Percentiles rank a stretch among this genome's conserved stretches.
These are phyloP conservation scores for Philereme transversata DNA, from an alignment of 2,888 invertebrate species.

Conservation along the genomic window DNA sequence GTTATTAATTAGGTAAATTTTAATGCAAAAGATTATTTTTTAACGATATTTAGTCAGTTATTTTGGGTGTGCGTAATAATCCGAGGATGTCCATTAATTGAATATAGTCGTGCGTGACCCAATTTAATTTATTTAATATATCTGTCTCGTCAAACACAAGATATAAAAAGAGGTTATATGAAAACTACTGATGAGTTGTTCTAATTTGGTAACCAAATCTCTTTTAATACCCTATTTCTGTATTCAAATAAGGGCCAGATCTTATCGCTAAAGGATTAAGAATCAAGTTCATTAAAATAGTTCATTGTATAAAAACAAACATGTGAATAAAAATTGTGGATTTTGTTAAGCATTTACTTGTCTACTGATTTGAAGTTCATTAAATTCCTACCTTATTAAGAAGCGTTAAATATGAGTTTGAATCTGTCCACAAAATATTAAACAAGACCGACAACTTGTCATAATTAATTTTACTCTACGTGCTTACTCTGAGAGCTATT, in stretches of 20 bases:
- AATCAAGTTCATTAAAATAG: slow-evolving; percentile 23
- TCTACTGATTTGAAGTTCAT: too few species aligned
- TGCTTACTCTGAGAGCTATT: slow-evolving; percentile 25
- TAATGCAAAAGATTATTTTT: too few species aligned
- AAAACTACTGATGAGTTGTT: slow-evolving; percentile 30
- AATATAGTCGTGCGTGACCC: too few species aligned
- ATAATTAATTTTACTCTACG: slow-evolving; percentile 14
- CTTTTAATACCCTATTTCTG: slow-evolving; percentile 25
- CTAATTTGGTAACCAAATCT: slow-evolving; percentile 43
- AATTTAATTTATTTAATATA: too few species aligned
- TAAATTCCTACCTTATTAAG: too few species aligned
- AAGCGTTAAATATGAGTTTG: too few species aligned
- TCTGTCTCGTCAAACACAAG: slow-evolving; percentile 30
- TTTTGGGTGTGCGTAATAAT: too few species aligned
- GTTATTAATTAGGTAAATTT: too few species aligned
- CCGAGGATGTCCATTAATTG: too few species aligned
- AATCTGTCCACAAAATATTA: slow-evolving; percentile 1
- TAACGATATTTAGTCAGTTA: too few species aligned
- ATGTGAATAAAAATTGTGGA: background rate
- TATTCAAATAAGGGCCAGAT: slow-evolving; percentile 34
- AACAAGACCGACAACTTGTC: slow-evolving; percentile 8
- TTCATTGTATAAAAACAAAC: slow-evolving; percentile 6
- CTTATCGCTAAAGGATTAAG: slow-evolving; percentile 30
- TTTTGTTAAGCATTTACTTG: background rate
- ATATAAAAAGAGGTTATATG: slow-evolving; percentile 56